Conservation (phyloP, 2,888 invertebrate species). For the Himalopsyche kuldschensis region DNA sequence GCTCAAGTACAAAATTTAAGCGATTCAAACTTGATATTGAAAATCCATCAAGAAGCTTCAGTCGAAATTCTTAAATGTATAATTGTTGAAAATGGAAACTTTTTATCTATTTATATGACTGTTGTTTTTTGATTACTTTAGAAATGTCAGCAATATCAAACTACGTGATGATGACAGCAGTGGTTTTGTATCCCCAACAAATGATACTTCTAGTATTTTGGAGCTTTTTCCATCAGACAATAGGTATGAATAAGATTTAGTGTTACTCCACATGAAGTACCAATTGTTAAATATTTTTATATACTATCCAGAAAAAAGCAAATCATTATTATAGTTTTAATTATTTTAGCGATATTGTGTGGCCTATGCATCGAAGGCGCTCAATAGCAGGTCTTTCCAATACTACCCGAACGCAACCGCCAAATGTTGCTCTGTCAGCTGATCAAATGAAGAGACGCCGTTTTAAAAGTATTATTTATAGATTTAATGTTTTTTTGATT, state of each 20-base stretch:
- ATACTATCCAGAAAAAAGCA: too few species aligned
- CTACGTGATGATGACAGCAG: conserved; percentile 32
- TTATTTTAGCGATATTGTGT: conserved; percentile 2
- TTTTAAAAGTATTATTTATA: conserved; percentile 10
- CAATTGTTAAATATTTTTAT: too few species aligned
- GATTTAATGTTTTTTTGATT: too few species aligned
- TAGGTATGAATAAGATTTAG: not conserved
- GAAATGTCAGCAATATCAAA: conserved; percentile 7
- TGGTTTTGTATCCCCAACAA: conserved; percentile 35
- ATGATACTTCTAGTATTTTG: conserved; percentile 14
- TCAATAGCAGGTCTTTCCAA: conserved; percentile 27
- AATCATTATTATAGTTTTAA: too few species aligned
- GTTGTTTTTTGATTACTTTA: not conserved
- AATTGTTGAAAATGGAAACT: too few species aligned
- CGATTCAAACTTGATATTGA: too few species aligned
- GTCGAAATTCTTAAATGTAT: too few species aligned
- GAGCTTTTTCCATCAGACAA: conserved; percentile 4
- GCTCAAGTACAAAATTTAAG: too few species aligned
- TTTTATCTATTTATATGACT: too few species aligned
- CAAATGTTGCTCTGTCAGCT: conserved; percentile 24
- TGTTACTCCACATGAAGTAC: too few species aligned
- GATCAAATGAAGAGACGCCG: conserved; percentile 29
- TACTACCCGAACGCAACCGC: not conserved
- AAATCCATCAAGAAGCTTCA: too few species aligned
- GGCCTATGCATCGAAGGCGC: conserved; percentile 24